Evolutionary conservation across 2,888 invertebrate species (phyloP).

Genomic region (Calephelis perditalis): DNA sequence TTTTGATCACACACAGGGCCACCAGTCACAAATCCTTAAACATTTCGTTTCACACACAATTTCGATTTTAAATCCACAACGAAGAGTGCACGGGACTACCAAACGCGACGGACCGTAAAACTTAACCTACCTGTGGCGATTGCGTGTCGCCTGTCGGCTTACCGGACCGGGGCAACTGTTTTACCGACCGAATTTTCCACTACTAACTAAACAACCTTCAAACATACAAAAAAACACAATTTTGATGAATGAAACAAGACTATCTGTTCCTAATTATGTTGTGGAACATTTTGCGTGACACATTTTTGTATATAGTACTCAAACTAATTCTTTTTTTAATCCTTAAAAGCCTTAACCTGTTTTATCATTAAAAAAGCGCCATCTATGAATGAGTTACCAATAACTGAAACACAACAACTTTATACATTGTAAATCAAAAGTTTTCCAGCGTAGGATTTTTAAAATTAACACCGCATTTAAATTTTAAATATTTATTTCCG

Average conservation of each 20-base stretch:
- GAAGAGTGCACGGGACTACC: conserved; percentile 64
- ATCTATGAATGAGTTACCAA: not conserved
- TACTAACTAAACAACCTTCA: conserved; percentile 49
- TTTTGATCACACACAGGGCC: conserved; percentile 62
- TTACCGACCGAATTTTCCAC: conserved; percentile 56
- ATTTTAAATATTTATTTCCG: too few relatives aligned
- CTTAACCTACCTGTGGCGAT: conserved; percentile 75
- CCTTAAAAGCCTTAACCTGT: conserved; percentile 5
- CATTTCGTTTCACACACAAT: conserved; percentile 51
- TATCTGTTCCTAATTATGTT: not conserved
- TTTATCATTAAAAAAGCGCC: conserved; percentile 8
- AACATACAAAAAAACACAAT: not conserved
- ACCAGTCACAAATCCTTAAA: conserved; percentile 57
- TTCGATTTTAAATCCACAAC: conserved; percentile 55
- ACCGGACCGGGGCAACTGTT: conserved; percentile 55
- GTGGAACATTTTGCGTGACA: too few relatives aligned
- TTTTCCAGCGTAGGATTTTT: not conserved
- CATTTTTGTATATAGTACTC: not conserved
- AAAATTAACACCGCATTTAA: too few relatives aligned
- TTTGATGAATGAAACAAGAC: not conserved
- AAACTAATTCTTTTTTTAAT: not conserved
- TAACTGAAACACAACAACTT: not conserved
- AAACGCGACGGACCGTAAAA: conserved; percentile 74
- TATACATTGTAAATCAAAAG: not conserved
- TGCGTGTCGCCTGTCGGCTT: conserved; percentile 64